Base-by-base conservation (phyloP, 2,888 invertebrate genomes). In the Chymomyza amoena region DNA sequence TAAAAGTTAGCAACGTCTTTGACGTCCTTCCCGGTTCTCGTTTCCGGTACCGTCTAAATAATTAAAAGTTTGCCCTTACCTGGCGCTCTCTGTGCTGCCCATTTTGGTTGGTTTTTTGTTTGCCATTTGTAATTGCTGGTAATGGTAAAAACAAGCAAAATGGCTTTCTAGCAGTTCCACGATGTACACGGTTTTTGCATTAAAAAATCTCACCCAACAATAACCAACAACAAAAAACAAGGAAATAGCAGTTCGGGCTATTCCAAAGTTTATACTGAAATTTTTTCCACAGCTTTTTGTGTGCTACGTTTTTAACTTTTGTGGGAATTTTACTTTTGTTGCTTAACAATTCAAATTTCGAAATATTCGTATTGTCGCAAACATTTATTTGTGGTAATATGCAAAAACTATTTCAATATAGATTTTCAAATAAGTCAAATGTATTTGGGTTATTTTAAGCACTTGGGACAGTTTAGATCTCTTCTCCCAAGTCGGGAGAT, bases 91-190 rank as follows among this genome's bases (percentile, higher is more conserved):
- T 39, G 6, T 25, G 50, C 28, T 18, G 25, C 18, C 32, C 20
- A 59, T 64, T 64, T 67, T 50, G 45, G n/a, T 67, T 50, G 45
- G n/a, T 61, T 32, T 75, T 77, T 79, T 81, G 84, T 76, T 82
- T 84, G 72, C 75, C 78, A 72, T 73, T 82, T 82, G 77, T 84
- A 77, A 79, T 87, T 87, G 80, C 82, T 77, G 80, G 79, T 82
- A 85, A 84, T 76, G 76, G 78, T 72, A 76, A 82, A 84, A 81
- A 81, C 79, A 81, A 80, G 65, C 61, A 69, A 32, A 32, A 74
- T 64, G 50, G 67, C 61, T 18, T 61, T 59, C 63, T 65, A 66
- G 73, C 64, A 36, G 69, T 60, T 63, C 69, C 54, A 45, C 65
- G 62, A 63, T 66, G 64, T 68, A 82, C 87, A 84, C 80, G 83